A percentile compares a stretch with the other conserved stretches of the same genome.
Conservation (phyloP, 2,888 invertebrate species). For the Brachynemurus nebulosus region DNA sequence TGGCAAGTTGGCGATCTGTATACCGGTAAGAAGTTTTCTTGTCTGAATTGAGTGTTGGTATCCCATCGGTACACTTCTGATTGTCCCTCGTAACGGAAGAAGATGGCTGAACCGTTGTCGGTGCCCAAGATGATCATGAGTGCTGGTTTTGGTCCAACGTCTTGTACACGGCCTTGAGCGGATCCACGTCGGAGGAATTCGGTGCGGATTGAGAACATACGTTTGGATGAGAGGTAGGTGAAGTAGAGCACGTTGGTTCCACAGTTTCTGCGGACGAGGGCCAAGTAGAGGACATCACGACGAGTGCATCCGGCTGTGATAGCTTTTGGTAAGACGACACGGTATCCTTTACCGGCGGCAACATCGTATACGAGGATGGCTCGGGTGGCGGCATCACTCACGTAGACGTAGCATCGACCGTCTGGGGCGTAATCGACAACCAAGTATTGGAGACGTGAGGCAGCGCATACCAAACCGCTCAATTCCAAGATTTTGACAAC, state of each 20-base stretch:
- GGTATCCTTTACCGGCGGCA: slow-evolving; percentile 43
- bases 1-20: slow-evolving; percentile 37
- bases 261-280: slow-evolving; percentile 41
- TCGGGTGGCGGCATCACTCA: slow-evolving; percentile 55
- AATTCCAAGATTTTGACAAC: slow-evolving; percentile 47
- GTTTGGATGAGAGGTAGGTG: slow-evolving; percentile 46
- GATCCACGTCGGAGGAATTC: slow-evolving; percentile 44
- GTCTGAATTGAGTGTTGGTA: slow-evolving; percentile 31
- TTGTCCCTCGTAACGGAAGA: slow-evolving; percentile 44
- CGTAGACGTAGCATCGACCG: slow-evolving; percentile 46
- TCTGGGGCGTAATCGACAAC: slow-evolving; percentile 49
- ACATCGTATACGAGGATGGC: slow-evolving; percentile 55
- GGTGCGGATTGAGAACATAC: slow-evolving; percentile 49
- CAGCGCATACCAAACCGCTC: slow-evolving; percentile 38
- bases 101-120: slow-evolving; percentile 42
- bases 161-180: slow-evolving; percentile 35
- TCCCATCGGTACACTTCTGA: slow-evolving; percentile 46
- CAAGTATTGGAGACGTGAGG: slow-evolving; percentile 53
- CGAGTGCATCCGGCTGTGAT: slow-evolving; percentile 36
- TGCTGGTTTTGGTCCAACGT: slow-evolving; percentile 42
- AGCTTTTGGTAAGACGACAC: slow-evolving; percentile 45
- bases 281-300: slow-evolving; percentile 50
- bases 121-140: slow-evolving; percentile 45
- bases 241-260: slow-evolving; percentile 44
- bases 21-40: slow-evolving; percentile 36